These are phyloP conservation scores for Pseudococcus jackbeardsleyi DNA, from an alignment of 2,888 invertebrate species.

Conservation along the genomic window DNA sequence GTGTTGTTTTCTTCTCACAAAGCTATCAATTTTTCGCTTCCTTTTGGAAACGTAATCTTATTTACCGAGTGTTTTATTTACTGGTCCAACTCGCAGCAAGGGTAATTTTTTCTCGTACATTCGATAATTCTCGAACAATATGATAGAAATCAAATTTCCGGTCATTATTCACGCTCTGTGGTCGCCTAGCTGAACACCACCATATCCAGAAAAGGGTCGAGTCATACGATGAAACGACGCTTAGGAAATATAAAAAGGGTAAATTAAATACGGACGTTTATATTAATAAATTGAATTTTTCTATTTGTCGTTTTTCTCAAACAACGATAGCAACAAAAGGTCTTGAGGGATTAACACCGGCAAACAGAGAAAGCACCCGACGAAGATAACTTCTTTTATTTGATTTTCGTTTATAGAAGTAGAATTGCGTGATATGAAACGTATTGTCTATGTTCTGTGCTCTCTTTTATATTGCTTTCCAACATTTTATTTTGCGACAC, in stretches of 20 bases:
- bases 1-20: not conserved
- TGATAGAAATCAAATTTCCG: conserved; percentile 23
- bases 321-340: conserved; percentile 24
- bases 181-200: not conserved
- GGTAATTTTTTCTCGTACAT: not conserved
- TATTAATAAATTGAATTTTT: conserved; percentile 51
- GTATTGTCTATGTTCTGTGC: conserved; percentile 25
- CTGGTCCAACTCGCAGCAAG: not conserved
- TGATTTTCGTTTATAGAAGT: conserved; percentile 39
- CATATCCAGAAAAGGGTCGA: not conserved
- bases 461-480: conserved; percentile 7
- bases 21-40: not conserved
- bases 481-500: conserved; percentile 23
- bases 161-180: conserved; percentile 14
- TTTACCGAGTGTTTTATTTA: conserved; percentile 7
- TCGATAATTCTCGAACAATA: not conserved
- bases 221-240: not conserved
- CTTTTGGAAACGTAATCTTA: not conserved
- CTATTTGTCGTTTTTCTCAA: conserved; percentile 44
- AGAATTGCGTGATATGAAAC: conserved; percentile 23
- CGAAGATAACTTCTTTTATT: conserved; percentile 40
- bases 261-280: conserved; percentile 42
- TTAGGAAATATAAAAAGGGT: conserved; percentile 15
- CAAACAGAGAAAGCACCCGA: not conserved
- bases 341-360: conserved; percentile 26